These are phyloP conservation scores for Momotus momota DNA, from an alignment of 2,797 vertebrate species.

Conservation along the genomic window DNA sequence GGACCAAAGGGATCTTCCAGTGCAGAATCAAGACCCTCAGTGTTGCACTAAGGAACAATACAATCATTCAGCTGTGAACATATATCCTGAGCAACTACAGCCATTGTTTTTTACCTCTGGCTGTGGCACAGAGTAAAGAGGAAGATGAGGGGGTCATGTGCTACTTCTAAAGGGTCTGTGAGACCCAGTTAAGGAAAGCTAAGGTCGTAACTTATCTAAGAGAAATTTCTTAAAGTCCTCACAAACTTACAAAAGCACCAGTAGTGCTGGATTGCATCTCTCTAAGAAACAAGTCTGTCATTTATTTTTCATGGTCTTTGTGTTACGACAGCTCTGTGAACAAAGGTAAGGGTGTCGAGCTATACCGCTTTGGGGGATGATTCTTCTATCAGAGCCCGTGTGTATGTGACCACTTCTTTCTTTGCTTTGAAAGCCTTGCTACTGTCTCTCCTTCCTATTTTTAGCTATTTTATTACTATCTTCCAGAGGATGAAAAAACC, in stretches of 20 bases:
- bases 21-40: background rate
- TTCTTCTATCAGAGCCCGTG: background rate
- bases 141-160: background rate
- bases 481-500: background rate
- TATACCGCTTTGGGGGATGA: background rate
- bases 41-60: background rate
- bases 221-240: background rate
- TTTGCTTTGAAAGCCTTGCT: background rate
- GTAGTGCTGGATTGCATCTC: background rate
- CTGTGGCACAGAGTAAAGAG: background rate
- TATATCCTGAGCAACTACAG: background rate
- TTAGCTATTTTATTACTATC: slow-evolving; percentile 36
- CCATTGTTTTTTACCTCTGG: background rate
- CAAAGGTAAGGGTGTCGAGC: background rate
- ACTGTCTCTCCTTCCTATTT: slow-evolving; percentile 1
- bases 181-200: background rate
- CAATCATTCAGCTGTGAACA: background rate
- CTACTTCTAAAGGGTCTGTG: background rate
- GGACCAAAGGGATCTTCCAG: background rate
- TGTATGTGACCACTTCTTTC: background rate
- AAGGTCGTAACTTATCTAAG: background rate
- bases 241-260: background rate
- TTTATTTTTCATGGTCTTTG: background rate
- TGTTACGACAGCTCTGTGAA: background rate
- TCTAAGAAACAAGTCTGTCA: background rate